These are phyloP conservation scores for Poecilia velifera DNA, from an alignment of 2,797 vertebrate genomes.

Conservation along the genomic window DNA sequence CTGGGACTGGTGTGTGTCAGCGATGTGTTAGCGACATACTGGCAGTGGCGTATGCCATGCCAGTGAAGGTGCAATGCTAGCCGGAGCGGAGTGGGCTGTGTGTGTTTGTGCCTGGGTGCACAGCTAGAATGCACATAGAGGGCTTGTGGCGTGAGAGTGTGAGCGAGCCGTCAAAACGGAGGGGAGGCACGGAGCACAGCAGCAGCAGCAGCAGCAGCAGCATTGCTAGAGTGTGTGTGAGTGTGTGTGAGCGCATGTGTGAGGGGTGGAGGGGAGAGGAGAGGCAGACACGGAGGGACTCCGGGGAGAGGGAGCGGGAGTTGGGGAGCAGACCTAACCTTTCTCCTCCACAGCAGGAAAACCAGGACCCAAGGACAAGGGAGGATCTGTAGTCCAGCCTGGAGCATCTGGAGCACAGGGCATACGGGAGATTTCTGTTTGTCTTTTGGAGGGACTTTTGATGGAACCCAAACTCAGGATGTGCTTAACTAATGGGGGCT, in stretches of 20 bases:
- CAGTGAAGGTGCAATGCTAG: slow-evolving; percentile 70
- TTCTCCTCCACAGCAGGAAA: slow-evolving; percentile 74
- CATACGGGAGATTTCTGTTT: slow-evolving; percentile 45
- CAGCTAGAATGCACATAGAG: slow-evolving; percentile 72
- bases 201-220: slow-evolving; percentile 57
- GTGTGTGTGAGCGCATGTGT: slow-evolving; percentile 65
- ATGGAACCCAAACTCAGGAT: slow-evolving; percentile 73
- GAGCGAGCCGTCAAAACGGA: slow-evolving; percentile 75
- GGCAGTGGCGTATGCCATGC: slow-evolving; percentile 63
- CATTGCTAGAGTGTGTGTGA: slow-evolving; percentile 63
- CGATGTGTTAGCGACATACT: slow-evolving; percentile 68
- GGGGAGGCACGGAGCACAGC: slow-evolving; percentile 68
- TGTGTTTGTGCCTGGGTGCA: slow-evolving; percentile 66
- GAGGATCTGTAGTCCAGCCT: slow-evolving; percentile 58
- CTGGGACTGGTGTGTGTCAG: slow-evolving; percentile 58
- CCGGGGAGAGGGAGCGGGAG: slow-evolving; percentile 76
- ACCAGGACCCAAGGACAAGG: slow-evolving; percentile 66
- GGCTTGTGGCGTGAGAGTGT: slow-evolving; percentile 70
- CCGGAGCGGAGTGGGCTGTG: slow-evolving; percentile 61
- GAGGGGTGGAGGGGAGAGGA: slow-evolving; percentile 74
- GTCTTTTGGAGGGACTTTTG: slow-evolving; percentile 54
- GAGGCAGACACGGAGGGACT: slow-evolving; percentile 75
- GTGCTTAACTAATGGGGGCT: slow-evolving; percentile 66
- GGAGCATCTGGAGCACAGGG: slow-evolving; percentile 58
- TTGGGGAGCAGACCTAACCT: slow-evolving; percentile 73